Conservation (phyloP, 2,113 vertebrate species). For the Arothron firmamentum region DNA sequence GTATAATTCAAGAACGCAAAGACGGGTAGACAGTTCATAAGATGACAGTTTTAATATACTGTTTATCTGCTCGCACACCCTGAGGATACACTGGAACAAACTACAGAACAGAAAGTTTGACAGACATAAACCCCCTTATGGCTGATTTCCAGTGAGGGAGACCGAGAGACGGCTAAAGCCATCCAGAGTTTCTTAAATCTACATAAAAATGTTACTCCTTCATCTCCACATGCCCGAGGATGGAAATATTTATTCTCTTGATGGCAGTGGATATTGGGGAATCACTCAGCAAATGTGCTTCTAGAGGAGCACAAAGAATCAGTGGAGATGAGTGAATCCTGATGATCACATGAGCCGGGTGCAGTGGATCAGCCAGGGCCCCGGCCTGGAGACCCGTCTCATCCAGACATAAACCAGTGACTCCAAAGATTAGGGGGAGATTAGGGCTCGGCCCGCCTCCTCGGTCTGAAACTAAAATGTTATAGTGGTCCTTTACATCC, state of each 20-base stretch:
- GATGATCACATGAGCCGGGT: conserved; percentile 47
- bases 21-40: conserved; percentile 4
- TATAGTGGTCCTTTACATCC: conserved; percentile 53
- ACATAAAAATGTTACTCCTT: conserved; percentile 49
- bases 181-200: conserved; percentile 52
- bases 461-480: conserved; percentile 28
- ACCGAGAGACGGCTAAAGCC: conserved; percentile 22
- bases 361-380: conserved; percentile 34
- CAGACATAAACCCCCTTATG: conserved; percentile 59
- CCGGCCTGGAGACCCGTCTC: conserved; percentile 41
- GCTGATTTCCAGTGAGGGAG: conserved; percentile 32
- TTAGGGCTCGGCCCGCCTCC: conserved; percentile 20
- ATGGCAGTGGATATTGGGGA: conserved; percentile 27
- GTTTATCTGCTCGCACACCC: conserved; percentile 7
- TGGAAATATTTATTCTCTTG: conserved; percentile 46
- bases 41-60: conserved; percentile 8
- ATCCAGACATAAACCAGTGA: conserved; percentile 54
- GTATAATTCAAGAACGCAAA: conserved; percentile 1
- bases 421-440: conserved; percentile 43
- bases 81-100: conserved; percentile 37
- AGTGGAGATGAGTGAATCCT: conserved; percentile 54
- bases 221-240: conserved; percentile 38
- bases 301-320: conserved; percentile 43
- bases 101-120: conserved; percentile 54
- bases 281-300: conserved; percentile 40